Evolutionary conservation across 1,140 invertebrate species (phyloP).

Genomic region (Mercenaria mercenaria): DNA sequence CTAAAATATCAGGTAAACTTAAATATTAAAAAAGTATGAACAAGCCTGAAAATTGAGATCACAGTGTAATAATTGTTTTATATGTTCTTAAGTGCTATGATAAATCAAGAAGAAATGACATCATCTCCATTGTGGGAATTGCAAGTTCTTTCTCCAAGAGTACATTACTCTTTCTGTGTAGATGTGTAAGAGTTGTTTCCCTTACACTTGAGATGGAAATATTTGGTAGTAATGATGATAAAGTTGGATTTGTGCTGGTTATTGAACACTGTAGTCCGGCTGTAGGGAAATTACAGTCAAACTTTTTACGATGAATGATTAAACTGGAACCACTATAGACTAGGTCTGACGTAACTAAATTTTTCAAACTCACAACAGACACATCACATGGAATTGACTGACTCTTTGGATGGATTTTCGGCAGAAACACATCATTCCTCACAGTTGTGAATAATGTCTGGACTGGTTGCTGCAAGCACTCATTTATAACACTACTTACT

Average conservation of each 20-base stretch:
- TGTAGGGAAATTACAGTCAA: slow-evolving; percentile 76
- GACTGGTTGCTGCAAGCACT: slow-evolving; percentile 79
- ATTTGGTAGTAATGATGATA: slow-evolving; percentile 73
- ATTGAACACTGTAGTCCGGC: slow-evolving; percentile 72
- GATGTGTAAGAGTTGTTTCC: slow-evolving; percentile 82
- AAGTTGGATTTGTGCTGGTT: slow-evolving; percentile 30
- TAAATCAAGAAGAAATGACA: slow-evolving; percentile 51
- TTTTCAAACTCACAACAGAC: slow-evolving; percentile 76
- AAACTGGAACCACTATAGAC: slow-evolving; percentile 80
- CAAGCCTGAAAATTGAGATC: slow-evolving; percentile 3
- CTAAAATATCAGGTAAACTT: too few relatives aligned
- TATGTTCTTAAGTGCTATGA: slow-evolving; percentile 40
- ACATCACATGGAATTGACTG: slow-evolving; percentile 80
- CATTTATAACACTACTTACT: slow-evolving; percentile 68
- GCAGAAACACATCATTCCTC: slow-evolving; percentile 71
- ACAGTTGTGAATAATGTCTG: slow-evolving; percentile 75
- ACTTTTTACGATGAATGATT: slow-evolving; percentile 79
- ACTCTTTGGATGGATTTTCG: slow-evolving; percentile 66
- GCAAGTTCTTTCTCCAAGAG: slow-evolving; percentile 56
- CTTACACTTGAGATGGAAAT: slow-evolving; percentile 67
- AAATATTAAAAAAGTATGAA: background rate
- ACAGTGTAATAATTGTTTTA: slow-evolving; percentile 3
- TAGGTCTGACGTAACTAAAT: slow-evolving; percentile 78
- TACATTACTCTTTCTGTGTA: slow-evolving; percentile 71
- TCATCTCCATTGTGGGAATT: slow-evolving; percentile 76